Conservation (phyloP, 2,888 invertebrate species). For the Hipparchia semele region DNA sequence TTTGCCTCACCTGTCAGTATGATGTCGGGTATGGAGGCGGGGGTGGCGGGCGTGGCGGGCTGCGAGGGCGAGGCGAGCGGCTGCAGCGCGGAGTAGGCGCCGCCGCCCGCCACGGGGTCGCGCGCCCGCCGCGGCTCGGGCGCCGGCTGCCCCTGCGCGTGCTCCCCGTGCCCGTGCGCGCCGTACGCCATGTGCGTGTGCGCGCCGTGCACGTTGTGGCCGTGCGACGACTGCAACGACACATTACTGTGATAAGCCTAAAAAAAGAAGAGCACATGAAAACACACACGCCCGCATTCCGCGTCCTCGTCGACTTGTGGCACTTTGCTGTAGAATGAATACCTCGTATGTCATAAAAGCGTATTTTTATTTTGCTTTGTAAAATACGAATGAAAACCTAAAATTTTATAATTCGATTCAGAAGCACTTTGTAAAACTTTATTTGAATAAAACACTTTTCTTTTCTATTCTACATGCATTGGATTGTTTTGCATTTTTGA, state of each 20-base stretch:
- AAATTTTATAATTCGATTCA: no score
- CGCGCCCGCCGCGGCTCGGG: constrained; percentile 50
- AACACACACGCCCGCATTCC: neutral
- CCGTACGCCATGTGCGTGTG: constrained; percentile 33
- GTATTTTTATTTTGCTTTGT: no score
- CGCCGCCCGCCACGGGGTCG: constrained; percentile 80
- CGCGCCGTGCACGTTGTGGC: constrained; percentile 25
- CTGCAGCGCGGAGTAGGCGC: constrained; percentile 82
- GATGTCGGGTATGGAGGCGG: constrained; percentile 92
- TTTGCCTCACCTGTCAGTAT: constrained; percentile 87
- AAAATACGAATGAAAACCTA: no score
- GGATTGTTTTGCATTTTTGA: no score
- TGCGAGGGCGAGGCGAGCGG: constrained; percentile 52
- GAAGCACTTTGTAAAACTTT: no score
- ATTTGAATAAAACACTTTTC: no score
- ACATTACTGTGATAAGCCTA: constrained; percentile 13
- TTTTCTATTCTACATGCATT: no score
- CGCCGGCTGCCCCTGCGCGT: constrained; percentile 39
- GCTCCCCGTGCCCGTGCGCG: constrained; percentile 34
- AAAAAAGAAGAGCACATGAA: neutral
- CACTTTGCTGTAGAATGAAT: no score
- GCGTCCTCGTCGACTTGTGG: no score
- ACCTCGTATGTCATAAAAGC: no score
- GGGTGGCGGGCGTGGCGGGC: constrained; percentile 84
- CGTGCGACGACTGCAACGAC: constrained; percentile 42